Conservation (phyloP, 2,888 invertebrate genomes). For the Cecidostiba fungosa region DNA sequence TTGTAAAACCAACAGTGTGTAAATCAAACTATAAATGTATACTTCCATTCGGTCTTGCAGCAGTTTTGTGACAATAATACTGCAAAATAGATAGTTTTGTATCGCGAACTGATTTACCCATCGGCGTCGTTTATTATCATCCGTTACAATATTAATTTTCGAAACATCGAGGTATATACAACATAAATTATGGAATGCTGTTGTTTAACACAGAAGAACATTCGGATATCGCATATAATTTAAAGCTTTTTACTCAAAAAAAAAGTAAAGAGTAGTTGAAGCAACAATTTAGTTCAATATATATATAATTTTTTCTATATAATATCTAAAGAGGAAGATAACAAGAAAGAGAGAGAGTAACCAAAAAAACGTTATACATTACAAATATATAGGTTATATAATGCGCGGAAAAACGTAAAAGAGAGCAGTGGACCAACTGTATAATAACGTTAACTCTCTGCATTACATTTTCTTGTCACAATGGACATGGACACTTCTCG, state of each 20-base stretch:
- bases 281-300: slow-evolving; percentile 29
- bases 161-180: slow-evolving; percentile 53
- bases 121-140: not conserved
- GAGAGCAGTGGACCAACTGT: slow-evolving; percentile 1
- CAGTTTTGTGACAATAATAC: slow-evolving; percentile 42
- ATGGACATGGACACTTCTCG: not conserved
- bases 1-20: slow-evolving; percentile 49
- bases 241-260: slow-evolving; percentile 44
- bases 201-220: slow-evolving; percentile 34
- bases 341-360: slow-evolving; percentile 21
- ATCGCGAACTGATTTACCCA: slow-evolving; percentile 25
- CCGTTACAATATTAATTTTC: not conserved
- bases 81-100: slow-evolving; percentile 46
- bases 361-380: slow-evolving; percentile 20
- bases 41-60: slow-evolving; percentile 39
- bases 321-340: slow-evolving; percentile 2
- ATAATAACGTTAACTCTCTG: slow-evolving; percentile 27
- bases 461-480: slow-evolving; percentile 1
- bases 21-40: slow-evolving; percentile 47
- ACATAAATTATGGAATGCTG: slow-evolving; percentile 59
- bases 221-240: slow-evolving; percentile 29
- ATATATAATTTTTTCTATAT: slow-evolving; percentile 22
- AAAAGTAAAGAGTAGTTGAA: slow-evolving; percentile 13
- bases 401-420: slow-evolving; percentile 35
- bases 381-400: slow-evolving; percentile 38